Evolutionary conservation across 1,140 invertebrate species (phyloP), one percentile per base, ranked within the genome.

Genomic region (Agrypnia vestita): DNA sequence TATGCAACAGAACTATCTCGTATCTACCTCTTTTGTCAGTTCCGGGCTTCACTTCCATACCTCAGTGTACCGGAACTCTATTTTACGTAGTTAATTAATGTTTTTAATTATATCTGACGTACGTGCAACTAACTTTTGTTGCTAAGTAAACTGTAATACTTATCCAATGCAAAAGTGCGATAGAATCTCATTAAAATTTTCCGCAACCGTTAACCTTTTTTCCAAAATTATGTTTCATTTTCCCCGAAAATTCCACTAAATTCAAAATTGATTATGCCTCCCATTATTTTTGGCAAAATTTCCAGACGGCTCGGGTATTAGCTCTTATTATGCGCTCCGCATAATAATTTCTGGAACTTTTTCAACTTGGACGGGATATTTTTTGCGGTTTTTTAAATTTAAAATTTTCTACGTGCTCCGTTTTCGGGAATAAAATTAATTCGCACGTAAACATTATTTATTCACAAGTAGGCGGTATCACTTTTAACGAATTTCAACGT

Each of bases 251-350:
- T 62, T 21, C 7, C 0, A 25, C n/a, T 59, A 64, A 64, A 35
- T 12, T 64, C 61, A 25, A 25, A 35, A 43, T 43, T 64, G 61
- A 64, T 64, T 64, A 64, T n/a, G 61, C 35, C 8, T 25, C 35
- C 61, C 61, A 64, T 64, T 64, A 64, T 43, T 64, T 64, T n/a
- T 12, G 1, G 19, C 19, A 3, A 64, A 64, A 64, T 64, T 43
- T 43, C 61, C 61, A 19, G 9, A 43, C 61, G n/a, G 25, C 35
- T 64, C 35, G 61, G 21, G 10, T 13, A 35, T 64, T 43, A 44
- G 13, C 10, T 43, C 61, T 64, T 35, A 11, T 44, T 13, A 64
- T 51, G n/a, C 61, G 10, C 35, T 43, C n/a, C 25, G 25, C 25
- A 44, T 64, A 43, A 64, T 64, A 43, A 64, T 35, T 21, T 11